Evolutionary conservation across 2,113 vertebrate genomes (phyloP).

Genomic region (Chamaetylas fuelleborni): DNA sequence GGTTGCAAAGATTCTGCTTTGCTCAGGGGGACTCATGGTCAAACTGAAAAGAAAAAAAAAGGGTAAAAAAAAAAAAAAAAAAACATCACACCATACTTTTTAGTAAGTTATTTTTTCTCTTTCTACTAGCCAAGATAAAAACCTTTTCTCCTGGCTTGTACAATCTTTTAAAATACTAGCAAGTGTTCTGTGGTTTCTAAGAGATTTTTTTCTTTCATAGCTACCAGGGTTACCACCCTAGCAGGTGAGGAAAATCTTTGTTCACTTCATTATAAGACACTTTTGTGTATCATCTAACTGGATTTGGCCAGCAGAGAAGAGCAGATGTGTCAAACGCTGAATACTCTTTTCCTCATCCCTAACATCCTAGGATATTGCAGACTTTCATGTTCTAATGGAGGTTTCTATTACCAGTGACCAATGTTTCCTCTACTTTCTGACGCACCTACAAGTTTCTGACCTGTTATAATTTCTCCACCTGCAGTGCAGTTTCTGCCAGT

Average conservation of each 20-base stretch:
- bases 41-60: background rate
- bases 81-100: constrained; percentile 38
- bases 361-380: constrained; percentile 32
- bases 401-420: constrained; percentile 57
- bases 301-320: constrained; percentile 57
- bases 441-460: constrained; percentile 36
- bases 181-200: constrained; percentile 67
- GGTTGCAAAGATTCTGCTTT: background rate
- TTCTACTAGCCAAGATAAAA: constrained; percentile 64
- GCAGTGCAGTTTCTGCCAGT: background rate
- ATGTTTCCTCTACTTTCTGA: constrained; percentile 36
- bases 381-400: constrained; percentile 61
- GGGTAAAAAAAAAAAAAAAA: background rate
- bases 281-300: constrained; percentile 61
- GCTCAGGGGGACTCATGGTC: background rate
- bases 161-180: constrained; percentile 65
- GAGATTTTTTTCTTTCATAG: constrained; percentile 55
- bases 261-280: constrained; percentile 68
- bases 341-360: constrained; percentile 28
- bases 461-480: constrained; percentile 42
- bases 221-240: constrained; percentile 59
- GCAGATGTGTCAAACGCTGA: constrained; percentile 34
- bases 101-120: constrained; percentile 56
- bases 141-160: constrained; percentile 43
- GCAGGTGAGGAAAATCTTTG: constrained; percentile 67